Evolutionary conservation across 2,797 vertebrate genomes (phyloP).

Genomic region (Cynopterus sphinx): DNA sequence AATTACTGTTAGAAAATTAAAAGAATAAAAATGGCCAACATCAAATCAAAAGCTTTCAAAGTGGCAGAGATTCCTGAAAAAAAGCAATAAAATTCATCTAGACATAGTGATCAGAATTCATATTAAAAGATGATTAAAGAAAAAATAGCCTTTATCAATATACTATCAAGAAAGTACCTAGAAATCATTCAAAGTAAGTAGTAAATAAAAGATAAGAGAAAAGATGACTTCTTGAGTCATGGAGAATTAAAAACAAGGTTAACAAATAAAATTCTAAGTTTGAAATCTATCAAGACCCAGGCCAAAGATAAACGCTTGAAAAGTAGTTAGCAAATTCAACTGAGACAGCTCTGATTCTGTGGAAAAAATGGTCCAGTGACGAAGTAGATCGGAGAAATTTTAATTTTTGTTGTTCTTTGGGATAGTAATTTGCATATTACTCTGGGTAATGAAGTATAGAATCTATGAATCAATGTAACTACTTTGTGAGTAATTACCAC

Average conservation of each 20-base stretch:
- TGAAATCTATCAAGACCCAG: not conserved
- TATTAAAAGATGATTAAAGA: constrained; percentile 2
- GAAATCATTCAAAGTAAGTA: constrained; percentile 1
- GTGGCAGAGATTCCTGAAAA: constrained; percentile 55
- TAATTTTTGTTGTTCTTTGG: not conserved
- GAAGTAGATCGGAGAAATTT: not conserved
- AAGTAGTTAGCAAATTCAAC: not conserved
- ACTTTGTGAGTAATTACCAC: not conserved
- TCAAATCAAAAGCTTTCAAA: constrained; percentile 57
- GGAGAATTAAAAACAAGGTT: not conserved
- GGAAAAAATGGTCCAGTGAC: not conserved
- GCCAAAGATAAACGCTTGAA: not conserved
- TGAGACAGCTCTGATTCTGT: not conserved
- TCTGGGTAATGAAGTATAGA: not conserved
- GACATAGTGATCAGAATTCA: not conserved
- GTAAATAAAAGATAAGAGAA: not conserved
- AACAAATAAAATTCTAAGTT: not conserved
- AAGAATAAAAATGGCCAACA: constrained; percentile 59
- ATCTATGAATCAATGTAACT: not conserved
- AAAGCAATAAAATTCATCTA: constrained; percentile 34
- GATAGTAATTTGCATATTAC: not conserved
- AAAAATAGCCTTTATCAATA: not conserved
- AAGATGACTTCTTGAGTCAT: not conserved
- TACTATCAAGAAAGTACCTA: not conserved
- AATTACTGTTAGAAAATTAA: constrained; percentile 71